Evolutionary conservation across 1,140 invertebrate genomes (phyloP).

Genomic region (Whitmania pigra): DNA sequence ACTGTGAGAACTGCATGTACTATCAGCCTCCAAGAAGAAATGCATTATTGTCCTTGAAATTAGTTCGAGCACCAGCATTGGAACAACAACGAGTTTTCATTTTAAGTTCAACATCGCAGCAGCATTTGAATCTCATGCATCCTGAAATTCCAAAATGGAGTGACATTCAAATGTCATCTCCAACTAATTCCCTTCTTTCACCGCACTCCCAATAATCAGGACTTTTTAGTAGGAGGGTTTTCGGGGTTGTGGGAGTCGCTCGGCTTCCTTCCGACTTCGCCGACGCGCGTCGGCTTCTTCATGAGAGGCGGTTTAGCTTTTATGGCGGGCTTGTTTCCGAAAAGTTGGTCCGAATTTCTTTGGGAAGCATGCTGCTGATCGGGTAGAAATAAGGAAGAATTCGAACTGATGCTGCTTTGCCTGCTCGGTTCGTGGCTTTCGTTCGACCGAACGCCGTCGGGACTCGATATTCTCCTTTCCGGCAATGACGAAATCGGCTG

Average conservation of each 20-base stretch:
- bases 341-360: slow-evolving; percentile 31
- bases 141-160: too few relatives aligned
- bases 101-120: too few relatives aligned
- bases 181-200: too few relatives aligned
- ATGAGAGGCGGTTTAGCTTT: slow-evolving; percentile 61
- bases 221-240: too few relatives aligned
- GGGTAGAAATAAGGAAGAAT: neutral
- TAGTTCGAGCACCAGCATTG: too few relatives aligned
- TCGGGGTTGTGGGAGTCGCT: neutral
- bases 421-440: neutral
- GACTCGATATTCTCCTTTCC: slow-evolving; percentile 4
- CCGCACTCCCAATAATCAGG: too few relatives aligned
- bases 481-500: neutral
- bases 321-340: slow-evolving; percentile 55
- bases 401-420: slow-evolving; percentile 22
- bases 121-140: too few relatives aligned
- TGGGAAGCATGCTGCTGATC: slow-evolving; percentile 7
- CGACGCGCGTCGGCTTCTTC: slow-evolving; percentile 49
- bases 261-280: neutral
- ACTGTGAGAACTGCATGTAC: too few relatives aligned
- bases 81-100: too few relatives aligned
- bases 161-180: too few relatives aligned
- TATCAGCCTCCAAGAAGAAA: too few relatives aligned
- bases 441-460: neutral
- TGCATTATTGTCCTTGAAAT: too few relatives aligned